These are phyloP conservation scores for Caenorhabditis briggsae DNA, from an alignment of 1,140 invertebrate species.

Conservation along the genomic window DNA sequence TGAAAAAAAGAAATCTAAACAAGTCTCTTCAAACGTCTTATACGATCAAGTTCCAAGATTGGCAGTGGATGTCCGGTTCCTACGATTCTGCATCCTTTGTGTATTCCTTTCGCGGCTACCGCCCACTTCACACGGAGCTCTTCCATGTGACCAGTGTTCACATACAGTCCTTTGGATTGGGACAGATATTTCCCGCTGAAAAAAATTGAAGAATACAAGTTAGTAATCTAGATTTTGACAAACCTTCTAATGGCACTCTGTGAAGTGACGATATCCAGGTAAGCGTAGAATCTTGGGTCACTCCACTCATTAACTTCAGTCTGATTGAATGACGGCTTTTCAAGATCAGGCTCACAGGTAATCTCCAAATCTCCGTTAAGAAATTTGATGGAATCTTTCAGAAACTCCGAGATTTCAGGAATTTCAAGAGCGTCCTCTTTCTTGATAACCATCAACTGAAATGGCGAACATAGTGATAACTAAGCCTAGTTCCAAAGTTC, in stretches of 20 bases:
- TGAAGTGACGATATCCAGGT: constrained; percentile 47
- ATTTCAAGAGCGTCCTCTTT: constrained; percentile 25
- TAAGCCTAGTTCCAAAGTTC: not conserved
- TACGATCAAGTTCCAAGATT: constrained; percentile 43
- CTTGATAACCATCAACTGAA: not conserved
- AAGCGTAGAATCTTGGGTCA: constrained; percentile 47
- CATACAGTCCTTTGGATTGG: constrained; percentile 28
- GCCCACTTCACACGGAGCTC: constrained; percentile 32
- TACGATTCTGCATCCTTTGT: constrained; percentile 46
- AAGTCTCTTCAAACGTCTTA: not conserved
- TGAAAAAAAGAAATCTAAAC: not conserved
- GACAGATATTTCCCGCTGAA: constrained; percentile 49
- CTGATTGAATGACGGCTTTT: constrained; percentile 19
- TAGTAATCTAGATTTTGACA: not conserved
- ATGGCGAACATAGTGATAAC: not conserved
- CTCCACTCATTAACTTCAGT: not conserved
- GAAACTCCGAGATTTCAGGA: constrained; percentile 8
- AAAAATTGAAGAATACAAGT: not conserved
- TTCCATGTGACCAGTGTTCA: not conserved
- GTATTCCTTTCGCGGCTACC: not conserved
- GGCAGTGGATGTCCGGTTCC: not conserved
- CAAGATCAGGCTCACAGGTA: not conserved
- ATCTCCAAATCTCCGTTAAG: constrained; percentile 25
- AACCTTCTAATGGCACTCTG: constrained; percentile 33
- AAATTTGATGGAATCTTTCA: constrained; percentile 17